Conservation (phyloP, 2,113 vertebrate species). For the Carollia perspicillata region DNA sequence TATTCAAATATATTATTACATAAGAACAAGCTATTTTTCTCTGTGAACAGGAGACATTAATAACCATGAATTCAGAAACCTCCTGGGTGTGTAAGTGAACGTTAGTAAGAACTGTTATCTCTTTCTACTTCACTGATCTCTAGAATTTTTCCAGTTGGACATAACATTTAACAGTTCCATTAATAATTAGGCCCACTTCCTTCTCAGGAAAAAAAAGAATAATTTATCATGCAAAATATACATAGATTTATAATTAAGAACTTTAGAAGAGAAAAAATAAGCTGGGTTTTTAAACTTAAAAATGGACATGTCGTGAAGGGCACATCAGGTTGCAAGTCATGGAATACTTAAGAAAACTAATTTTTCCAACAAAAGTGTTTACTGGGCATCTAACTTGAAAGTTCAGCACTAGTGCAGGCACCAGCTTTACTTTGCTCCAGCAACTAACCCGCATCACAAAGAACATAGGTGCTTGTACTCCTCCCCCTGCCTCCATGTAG, state of each 20-base stretch:
- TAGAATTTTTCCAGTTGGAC: background rate
- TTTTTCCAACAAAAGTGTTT: background rate
- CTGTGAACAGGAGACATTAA: background rate
- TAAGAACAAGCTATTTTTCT: background rate
- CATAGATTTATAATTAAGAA: background rate
- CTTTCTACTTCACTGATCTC: background rate
- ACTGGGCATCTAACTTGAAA: background rate
- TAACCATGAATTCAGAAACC: background rate
- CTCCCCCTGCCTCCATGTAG: fast-evolving
- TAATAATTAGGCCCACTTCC: slow-evolving; percentile 25
- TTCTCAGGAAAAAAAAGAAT: slow-evolving; percentile 12
- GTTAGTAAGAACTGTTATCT: background rate
- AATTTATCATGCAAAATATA: background rate
- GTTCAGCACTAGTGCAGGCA: background rate
- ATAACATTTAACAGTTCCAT: background rate
- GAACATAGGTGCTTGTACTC: background rate
- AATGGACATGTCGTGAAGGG: background rate
- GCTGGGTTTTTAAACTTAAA: slow-evolving; percentile 2
- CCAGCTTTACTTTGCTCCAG: background rate
- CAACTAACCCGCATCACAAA: background rate
- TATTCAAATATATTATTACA: background rate
- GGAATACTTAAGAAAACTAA: background rate
- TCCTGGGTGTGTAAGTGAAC: background rate
- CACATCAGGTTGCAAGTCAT: background rate
- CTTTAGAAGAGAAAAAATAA: background rate